Percentiles rank a stretch among this genome's conserved stretches.
phyloP scores from a whole-genome alignment of 2,797 vertebrate genomes.

The Myotis vivesi region DNA sequence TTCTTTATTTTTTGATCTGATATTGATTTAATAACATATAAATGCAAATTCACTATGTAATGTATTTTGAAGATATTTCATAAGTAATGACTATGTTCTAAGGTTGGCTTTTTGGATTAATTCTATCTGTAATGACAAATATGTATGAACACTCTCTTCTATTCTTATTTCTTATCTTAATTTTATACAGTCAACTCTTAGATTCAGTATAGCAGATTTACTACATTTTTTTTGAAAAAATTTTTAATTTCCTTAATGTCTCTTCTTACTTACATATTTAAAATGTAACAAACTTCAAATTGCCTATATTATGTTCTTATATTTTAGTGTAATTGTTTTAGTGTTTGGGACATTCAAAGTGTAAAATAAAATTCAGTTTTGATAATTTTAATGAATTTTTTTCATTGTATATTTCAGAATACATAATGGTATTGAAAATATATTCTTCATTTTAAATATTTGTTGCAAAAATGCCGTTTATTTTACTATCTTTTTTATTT shows the following conservation, averaged over 20 bases:
- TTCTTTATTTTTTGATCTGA: slow-evolving; percentile 35
- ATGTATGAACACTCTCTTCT: neutral
- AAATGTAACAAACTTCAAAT: slow-evolving; percentile 31
- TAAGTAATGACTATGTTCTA: slow-evolving; percentile 13
- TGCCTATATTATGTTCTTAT: neutral
- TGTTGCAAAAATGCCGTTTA: neutral
- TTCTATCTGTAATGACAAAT: slow-evolving; percentile 6
- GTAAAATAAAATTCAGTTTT: neutral
- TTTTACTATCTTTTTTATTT: slow-evolving; percentile 55
- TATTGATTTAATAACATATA: slow-evolving; percentile 39
- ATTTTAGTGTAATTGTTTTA: neutral
- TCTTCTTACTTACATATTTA: slow-evolving; percentile 43
- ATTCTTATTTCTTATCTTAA: slow-evolving; percentile 5
- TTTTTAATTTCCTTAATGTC: neutral
- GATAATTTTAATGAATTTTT: neutral
- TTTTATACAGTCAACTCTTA: slow-evolving; percentile 26
- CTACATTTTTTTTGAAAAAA: neutral
- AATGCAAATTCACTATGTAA: neutral
- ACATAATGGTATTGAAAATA: neutral
- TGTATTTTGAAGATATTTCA: slow-evolving; percentile 3
- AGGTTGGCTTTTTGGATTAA: neutral
- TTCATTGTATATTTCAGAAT: neutral
- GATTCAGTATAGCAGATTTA: neutral
- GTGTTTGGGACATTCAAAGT: neutral
- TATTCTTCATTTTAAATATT: slow-evolving; percentile 19